These are phyloP conservation scores for Eclectus roratus DNA, from an alignment of 2,113 vertebrate genomes.

Conservation along the genomic window DNA sequence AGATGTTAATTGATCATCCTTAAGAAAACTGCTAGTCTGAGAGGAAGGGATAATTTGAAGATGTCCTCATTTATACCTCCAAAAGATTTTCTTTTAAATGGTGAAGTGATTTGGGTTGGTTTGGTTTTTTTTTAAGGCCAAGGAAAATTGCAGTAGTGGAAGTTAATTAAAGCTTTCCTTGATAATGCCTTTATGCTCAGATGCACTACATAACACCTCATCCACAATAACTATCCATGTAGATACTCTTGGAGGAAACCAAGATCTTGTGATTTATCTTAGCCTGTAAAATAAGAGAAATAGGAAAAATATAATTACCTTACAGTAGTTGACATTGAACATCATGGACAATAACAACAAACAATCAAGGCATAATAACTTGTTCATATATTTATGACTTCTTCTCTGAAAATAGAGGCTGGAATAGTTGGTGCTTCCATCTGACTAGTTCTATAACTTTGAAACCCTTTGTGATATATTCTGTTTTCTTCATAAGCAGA, in stretches of 20 bases:
- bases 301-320: not conserved
- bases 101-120: not conserved
- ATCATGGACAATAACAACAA: not conserved
- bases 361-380: not conserved
- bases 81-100: not conserved
- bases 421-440: not conserved
- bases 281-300: not conserved
- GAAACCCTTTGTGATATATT: not conserved
- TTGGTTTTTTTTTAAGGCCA: not conserved
- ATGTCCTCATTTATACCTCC: not conserved
- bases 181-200: not conserved
- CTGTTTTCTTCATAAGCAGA: not conserved
- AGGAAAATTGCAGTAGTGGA: not conserved
- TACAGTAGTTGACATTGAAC: not conserved
- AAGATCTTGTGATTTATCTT: not conserved
- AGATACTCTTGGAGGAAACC: not conserved
- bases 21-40: not conserved
- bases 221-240: accelerated
- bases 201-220: not conserved
- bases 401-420: not conserved
- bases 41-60: not conserved
- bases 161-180: slow-evolving; percentile 6
- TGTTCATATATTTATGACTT: not conserved
- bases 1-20: not conserved
- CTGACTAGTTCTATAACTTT: not conserved